These are phyloP conservation scores for Electrona antarctica DNA, from an alignment of 2,113 vertebrate genomes.

Conservation along the genomic window DNA sequence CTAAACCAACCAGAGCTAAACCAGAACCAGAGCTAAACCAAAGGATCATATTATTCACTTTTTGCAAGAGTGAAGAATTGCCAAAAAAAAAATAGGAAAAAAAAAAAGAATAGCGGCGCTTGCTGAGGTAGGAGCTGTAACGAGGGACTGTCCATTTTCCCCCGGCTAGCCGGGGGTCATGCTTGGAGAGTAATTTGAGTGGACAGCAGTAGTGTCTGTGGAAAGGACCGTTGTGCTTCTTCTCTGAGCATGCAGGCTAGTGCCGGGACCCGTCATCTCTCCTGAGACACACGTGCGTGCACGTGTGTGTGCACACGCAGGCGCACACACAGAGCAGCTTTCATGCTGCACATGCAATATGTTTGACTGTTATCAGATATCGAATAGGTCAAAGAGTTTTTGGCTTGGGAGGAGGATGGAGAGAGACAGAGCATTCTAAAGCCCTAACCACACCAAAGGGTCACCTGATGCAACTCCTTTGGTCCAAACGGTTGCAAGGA, in stretches of 20 bases:
- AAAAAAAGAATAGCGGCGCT: neutral
- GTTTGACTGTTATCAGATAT: no score
- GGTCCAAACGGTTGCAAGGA: no score
- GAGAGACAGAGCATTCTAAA: no score
- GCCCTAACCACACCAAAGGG: no score
- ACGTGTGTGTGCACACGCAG: conserved; percentile 1
- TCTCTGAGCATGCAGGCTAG: neutral
- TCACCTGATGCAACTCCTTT: no score
- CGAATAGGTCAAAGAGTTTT: no score
- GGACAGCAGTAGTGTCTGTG: conserved; percentile 21
- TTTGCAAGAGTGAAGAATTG: conserved; percentile 1
- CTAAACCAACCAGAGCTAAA: no score
- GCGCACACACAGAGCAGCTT: conserved; percentile 9
- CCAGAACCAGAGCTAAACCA: conserved; percentile 23
- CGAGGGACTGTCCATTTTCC: conserved; percentile 7
- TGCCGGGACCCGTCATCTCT: conserved; percentile 37
- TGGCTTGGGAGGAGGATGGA: no score
- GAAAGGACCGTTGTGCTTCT: neutral
- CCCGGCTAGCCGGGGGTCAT: neutral
- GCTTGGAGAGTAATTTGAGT: conserved; percentile 34
- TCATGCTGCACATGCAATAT: no score
- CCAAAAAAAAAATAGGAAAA: no score
- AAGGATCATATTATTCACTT: conserved; percentile 32
- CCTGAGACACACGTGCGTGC: conserved; percentile 12
- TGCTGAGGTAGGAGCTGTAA: neutral